A percentile compares a stretch with the other conserved stretches of the same genome.
Conservation (phyloP, 1,140 invertebrate genomes). For the Globodera rostochiensis region DNA sequence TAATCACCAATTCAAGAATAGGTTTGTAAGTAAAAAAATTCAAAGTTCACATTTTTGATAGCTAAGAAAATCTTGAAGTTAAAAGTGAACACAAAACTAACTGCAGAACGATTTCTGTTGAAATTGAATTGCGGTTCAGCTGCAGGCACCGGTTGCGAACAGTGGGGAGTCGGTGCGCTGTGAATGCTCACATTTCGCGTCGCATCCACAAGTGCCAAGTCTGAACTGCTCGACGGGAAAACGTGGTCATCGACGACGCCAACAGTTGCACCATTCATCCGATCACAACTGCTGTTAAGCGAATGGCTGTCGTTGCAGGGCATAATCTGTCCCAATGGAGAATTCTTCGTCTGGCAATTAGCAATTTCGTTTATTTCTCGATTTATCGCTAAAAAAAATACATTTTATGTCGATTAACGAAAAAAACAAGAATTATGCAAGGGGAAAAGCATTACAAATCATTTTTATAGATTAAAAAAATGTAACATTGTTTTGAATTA, state of each 20-base stretch:
- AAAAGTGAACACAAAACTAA: slow-evolving; percentile 15
- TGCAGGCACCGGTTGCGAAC: background rate
- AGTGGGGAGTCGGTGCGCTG: background rate
- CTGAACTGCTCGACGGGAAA: slow-evolving; percentile 19
- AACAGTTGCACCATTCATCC: slow-evolving; percentile 8
- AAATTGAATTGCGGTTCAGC: background rate
- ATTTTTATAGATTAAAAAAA: too few species aligned
- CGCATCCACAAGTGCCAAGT: slow-evolving; percentile 4
- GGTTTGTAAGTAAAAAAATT: background rate
- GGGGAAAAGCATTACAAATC: too few species aligned
- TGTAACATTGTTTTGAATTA: too few species aligned
- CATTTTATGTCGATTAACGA: background rate
- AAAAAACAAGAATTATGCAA: background rate
- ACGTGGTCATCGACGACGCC: slow-evolving; percentile 10
- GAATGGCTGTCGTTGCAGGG: slow-evolving; percentile 24
- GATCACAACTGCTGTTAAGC: slow-evolving; percentile 4
- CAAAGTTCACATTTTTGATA: too few species aligned
- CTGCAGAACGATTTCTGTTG: slow-evolving; percentile 21
- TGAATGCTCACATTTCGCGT: slow-evolving; percentile 9
- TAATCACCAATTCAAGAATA: background rate
- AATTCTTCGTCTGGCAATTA: background rate
- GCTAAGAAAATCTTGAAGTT: background rate
- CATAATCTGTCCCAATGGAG: slow-evolving; percentile 1
- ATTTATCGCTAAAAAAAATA: background rate
- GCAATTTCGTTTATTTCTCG: background rate